These are phyloP conservation scores for Cyphomyrus discorhynchus DNA, from an alignment of 2,113 vertebrate genomes.

Conservation along the genomic window DNA sequence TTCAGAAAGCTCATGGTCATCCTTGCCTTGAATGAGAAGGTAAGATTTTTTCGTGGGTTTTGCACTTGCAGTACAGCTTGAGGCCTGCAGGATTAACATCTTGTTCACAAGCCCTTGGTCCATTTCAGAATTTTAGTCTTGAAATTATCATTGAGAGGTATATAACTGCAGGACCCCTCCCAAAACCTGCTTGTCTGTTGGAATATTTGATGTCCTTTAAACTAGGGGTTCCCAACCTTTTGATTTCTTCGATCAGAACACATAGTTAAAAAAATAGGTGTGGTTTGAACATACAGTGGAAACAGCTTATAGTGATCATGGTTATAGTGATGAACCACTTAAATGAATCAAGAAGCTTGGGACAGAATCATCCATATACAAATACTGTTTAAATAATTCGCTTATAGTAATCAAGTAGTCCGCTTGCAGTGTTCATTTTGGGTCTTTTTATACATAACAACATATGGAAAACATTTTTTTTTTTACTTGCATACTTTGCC, in stretches of 20 bases:
- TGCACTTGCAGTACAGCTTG: not conserved
- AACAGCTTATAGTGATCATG: too few species aligned
- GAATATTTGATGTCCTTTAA: not conserved
- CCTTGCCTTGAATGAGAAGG: constrained; percentile 88
- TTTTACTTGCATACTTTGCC: too few species aligned
- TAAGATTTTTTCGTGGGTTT: constrained; percentile 35
- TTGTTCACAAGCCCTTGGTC: not conserved
- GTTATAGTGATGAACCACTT: too few species aligned
- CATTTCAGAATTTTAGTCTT: not conserved
- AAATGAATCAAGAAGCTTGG: too few species aligned
- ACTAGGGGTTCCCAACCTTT: not conserved
- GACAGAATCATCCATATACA: too few species aligned
- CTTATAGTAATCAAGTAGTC: too few species aligned
- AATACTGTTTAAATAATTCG: too few species aligned
- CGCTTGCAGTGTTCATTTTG: too few species aligned
- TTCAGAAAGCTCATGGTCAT: constrained; percentile 94
- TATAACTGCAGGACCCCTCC: not conserved
- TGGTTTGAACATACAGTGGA: not conserved
- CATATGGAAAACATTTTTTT: too few species aligned
- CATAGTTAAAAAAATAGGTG: not conserved
- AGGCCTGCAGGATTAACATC: not conserved
- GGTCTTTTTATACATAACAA: too few species aligned
- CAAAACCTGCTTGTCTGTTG: not conserved
- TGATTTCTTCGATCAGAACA: not conserved
- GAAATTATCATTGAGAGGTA: not conserved